Conservation (phyloP, 2,113 vertebrate genomes). For the Ochotona curzoniae region DNA sequence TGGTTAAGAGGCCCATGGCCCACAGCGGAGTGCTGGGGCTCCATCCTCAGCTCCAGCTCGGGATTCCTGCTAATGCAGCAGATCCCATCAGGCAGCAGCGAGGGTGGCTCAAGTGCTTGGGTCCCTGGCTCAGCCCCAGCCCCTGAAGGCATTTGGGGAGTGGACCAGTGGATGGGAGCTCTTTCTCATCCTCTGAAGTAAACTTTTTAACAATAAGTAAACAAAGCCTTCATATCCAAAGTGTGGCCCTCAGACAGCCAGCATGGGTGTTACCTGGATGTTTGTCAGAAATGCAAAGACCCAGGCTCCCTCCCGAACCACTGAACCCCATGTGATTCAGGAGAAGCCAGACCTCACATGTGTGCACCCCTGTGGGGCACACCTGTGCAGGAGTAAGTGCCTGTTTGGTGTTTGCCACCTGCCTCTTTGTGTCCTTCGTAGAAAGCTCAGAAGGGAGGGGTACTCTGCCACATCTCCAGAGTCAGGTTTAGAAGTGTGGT, state of each 20-base stretch:
- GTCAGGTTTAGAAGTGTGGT: neutral
- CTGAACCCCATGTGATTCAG: neutral
- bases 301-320: neutral
- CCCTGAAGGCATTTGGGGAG: too few relatives aligned
- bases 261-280: neutral
- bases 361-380: too few relatives aligned
- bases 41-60: too few relatives aligned
- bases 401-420: neutral
- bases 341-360: neutral
- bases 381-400: fast-evolving
- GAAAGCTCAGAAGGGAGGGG: neutral
- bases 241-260: fast-evolving
- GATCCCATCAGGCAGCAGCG: too few relatives aligned
- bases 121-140: too few relatives aligned
- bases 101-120: too few relatives aligned
- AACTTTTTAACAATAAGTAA: too few relatives aligned
- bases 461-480: neutral
- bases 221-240: neutral
- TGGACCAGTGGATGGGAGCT: too few relatives aligned
- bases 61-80: too few relatives aligned
- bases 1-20: too few relatives aligned
- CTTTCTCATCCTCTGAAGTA: too few relatives aligned
- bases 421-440: neutral
- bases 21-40: too few relatives aligned
- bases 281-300: neutral